Evolutionary conservation across 2,888 invertebrate species (phyloP), one percentile per base, ranked within the genome.

Genomic region (Chouioia cunea): DNA sequence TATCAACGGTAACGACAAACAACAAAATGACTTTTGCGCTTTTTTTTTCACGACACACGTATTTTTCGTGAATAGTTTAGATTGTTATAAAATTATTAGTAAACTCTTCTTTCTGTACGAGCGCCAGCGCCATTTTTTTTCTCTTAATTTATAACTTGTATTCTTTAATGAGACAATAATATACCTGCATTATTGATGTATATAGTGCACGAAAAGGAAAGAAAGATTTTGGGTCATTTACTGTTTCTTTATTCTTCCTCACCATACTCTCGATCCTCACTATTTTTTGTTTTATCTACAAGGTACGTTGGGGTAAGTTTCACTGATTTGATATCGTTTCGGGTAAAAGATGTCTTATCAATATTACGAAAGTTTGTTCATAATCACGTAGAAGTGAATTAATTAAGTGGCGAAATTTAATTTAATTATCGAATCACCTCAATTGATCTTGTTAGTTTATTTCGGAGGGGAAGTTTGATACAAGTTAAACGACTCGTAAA

Each of bases 201-300:
- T n/a, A n/a, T 53, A 65, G 62, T 73, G 65, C 62, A 69, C 43
- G 52, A 66, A 64, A 50, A 65, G 56, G 73, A 70, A 67, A 67
- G 63, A 65, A 70, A 64, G n/a, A 65, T 52, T 57, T 56, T 73
- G 66, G 52, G 1, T 69, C 43, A 43, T 66, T 43, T 46, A 64
- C 53, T 36, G 52, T 69, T 64, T 70, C 67, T 70, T 70, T 67
- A 70, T 67, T 67, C 67, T 62, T 70, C 60, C 73, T 65, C 66
- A 27, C 66, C 59, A 62, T 64, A 59, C 52, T 73, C 60, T 70
- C 60, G 47, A 70, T 70, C 73, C 70, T 67, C 70, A 50, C 66
- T 57, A 44, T 36, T 47, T 60, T 56, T 44, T 12, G 15, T n/a
- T n/a, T n/a, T n/a, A 15, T 20, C 22, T 14, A 15, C 48, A 36